A percentile compares a stretch with the other conserved stretches of the same genome.
Conservation (phyloP, 1,140 invertebrate species). For the Caenorhabditis tropicalis region DNA sequence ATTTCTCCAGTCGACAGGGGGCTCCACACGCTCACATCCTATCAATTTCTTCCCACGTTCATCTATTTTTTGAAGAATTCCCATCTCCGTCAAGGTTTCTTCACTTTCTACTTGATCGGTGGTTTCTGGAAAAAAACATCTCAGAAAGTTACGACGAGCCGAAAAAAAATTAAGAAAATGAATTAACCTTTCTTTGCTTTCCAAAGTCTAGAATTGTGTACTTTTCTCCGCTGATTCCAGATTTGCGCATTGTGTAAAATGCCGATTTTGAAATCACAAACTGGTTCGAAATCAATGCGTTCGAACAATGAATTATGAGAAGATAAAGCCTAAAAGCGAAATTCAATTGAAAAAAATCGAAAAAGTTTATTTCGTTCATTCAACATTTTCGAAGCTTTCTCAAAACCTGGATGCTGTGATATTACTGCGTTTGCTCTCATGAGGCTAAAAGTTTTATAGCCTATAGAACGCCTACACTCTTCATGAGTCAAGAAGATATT, state of each 20-base stretch:
- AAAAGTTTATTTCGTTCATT: no score
- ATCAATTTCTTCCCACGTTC: constrained; percentile 6
- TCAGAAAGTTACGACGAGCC: no score
- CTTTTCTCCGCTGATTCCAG: constrained; percentile 17
- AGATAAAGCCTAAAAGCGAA: not conserved
- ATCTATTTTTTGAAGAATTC: constrained; percentile 34
- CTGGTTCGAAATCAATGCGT: not conserved
- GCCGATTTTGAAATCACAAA: constrained; percentile 26
- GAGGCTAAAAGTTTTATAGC: no score
- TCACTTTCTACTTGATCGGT: not conserved
- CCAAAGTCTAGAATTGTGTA: constrained; percentile 8
- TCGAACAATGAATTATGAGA: constrained; percentile 5
- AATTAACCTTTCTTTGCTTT: constrained; percentile 2
- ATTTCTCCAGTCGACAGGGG: constrained; percentile 7
- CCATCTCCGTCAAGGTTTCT: not conserved
- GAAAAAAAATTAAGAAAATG: not conserved
- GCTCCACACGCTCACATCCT: not conserved
- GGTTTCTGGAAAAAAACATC: constrained; percentile 7
- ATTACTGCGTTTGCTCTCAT: no score
- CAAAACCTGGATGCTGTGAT: no score
- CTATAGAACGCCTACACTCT: no score
- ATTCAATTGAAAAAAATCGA: not conserved
- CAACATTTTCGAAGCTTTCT: no score
- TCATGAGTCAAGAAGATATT: no score
- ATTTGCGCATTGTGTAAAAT: constrained; percentile 35